Evolutionary conservation across 2,797 vertebrate genomes (phyloP).

Genomic region (Columba guinea): DNA sequence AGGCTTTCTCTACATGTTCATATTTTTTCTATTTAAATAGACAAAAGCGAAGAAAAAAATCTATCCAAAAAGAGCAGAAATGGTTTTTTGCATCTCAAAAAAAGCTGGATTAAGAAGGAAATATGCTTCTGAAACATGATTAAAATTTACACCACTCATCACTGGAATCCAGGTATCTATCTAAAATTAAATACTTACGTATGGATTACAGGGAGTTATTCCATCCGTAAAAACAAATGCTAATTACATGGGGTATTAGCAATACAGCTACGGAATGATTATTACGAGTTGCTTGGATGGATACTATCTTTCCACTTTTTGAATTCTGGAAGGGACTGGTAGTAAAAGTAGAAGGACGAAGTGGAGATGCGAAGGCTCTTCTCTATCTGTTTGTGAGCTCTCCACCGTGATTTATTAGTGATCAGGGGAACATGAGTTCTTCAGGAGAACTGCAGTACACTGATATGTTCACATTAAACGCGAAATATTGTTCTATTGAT

Average conservation of each 20-base stretch:
- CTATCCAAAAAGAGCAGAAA: background rate
- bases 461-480: background rate
- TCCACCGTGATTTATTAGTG: background rate
- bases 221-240: background rate
- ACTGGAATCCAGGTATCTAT: background rate
- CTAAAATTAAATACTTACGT: background rate
- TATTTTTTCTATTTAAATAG: background rate
- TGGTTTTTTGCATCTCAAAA: constrained; percentile 1
- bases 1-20: background rate
- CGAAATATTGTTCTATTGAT: background rate
- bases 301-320: background rate
- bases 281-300: accelerated
- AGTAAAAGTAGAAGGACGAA: background rate
- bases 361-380: background rate
- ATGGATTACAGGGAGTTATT: background rate
- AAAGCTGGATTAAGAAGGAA: background rate
- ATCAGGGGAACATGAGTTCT: background rate
- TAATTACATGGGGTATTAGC: background rate
- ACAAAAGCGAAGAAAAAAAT: background rate
- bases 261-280: background rate
- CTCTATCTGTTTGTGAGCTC: background rate
- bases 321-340: background rate
- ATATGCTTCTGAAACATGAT: background rate
- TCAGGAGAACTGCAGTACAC: background rate
- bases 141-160: background rate